These are phyloP conservation scores for Uloborus plumipes DNA, from an alignment of 2,888 invertebrate genomes.

Conservation along the genomic window DNA sequence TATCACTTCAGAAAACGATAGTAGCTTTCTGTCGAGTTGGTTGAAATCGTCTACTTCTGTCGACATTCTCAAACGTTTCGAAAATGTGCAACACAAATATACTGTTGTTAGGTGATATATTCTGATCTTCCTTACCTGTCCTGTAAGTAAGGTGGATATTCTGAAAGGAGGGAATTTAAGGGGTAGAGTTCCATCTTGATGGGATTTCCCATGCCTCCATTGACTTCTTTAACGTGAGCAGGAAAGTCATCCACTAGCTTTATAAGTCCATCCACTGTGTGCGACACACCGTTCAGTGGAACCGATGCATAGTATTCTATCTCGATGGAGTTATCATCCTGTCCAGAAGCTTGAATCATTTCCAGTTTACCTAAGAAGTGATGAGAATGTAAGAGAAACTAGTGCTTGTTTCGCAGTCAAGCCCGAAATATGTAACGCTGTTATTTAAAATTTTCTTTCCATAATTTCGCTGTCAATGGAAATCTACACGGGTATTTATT, in stretches of 20 bases:
- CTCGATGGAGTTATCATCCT: slow-evolving; percentile 54
- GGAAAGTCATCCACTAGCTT: slow-evolving; percentile 45
- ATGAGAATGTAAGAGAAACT: too few species aligned
- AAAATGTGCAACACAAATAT: background rate
- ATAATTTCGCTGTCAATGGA: too few species aligned
- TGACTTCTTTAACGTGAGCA: slow-evolving; percentile 43
- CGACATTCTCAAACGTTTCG: too few species aligned
- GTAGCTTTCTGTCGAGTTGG: too few species aligned
- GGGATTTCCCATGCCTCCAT: slow-evolving; percentile 46
- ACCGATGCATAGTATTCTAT: slow-evolving; percentile 60
- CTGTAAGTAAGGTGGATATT: slow-evolving; percentile 24
- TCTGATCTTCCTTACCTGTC: slow-evolving; percentile 24
- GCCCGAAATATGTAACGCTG: too few species aligned
- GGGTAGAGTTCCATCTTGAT: slow-evolving; percentile 57
- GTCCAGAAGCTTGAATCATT: slow-evolving; percentile 24
- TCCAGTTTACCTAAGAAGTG: slow-evolving; percentile 36
- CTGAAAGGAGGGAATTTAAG: slow-evolving; percentile 18
- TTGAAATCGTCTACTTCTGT: too few species aligned
- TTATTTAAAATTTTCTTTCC: too few species aligned
- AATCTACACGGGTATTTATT: too few species aligned
- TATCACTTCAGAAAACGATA: too few species aligned
- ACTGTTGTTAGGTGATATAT: background rate
- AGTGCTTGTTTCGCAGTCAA: too few species aligned
- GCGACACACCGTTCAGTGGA: slow-evolving; percentile 38
- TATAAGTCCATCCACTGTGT: slow-evolving; percentile 47